A percentile compares a stretch with the other conserved stretches of the same genome.
phyloP scores from a whole-genome alignment of 2,113 vertebrate genomes.

The Sinocyclocheilus maitianheensis region DNA sequence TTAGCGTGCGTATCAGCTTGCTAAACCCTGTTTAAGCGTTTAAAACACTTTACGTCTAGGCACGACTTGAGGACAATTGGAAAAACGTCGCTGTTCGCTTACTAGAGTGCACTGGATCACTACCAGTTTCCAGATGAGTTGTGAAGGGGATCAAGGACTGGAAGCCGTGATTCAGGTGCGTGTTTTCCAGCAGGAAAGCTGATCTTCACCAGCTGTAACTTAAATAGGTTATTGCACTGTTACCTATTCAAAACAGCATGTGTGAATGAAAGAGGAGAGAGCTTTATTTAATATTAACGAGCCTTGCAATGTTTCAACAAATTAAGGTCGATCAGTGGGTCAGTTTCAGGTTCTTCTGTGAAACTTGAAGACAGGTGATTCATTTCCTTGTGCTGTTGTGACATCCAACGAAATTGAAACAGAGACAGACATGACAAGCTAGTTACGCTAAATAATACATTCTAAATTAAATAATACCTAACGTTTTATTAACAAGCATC shows the following conservation, averaged over 20 bases:
- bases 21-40: not conserved
- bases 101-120: not conserved
- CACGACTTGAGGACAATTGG: slow-evolving; percentile 15
- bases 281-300: slow-evolving; percentile 48
- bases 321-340: slow-evolving; percentile 44
- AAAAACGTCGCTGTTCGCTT: not conserved
- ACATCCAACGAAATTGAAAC: slow-evolving; percentile 25
- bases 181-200: slow-evolving; percentile 34
- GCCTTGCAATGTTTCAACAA: slow-evolving; percentile 41
- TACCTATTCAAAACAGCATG: slow-evolving; percentile 27
- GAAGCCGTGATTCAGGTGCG: slow-evolving; percentile 77
- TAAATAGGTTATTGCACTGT: slow-evolving; percentile 24
- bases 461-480: not conserved
- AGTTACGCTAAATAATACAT: not conserved
- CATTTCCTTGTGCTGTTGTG: slow-evolving; percentile 26
- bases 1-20: not conserved
- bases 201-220: slow-evolving; percentile 8
- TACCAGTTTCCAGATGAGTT: slow-evolving; percentile 62
- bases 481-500: not conserved
- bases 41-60: not conserved
- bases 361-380: slow-evolving; percentile 40
- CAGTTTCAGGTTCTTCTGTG: slow-evolving; percentile 38
- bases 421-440: not conserved
- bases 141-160: slow-evolving; percentile 60
- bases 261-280: slow-evolving; percentile 41